A percentile compares a stretch with the other conserved stretches of the same genome.
Conservation (phyloP, 2,888 invertebrate genomes). For the Limnephilus lunatus region DNA sequence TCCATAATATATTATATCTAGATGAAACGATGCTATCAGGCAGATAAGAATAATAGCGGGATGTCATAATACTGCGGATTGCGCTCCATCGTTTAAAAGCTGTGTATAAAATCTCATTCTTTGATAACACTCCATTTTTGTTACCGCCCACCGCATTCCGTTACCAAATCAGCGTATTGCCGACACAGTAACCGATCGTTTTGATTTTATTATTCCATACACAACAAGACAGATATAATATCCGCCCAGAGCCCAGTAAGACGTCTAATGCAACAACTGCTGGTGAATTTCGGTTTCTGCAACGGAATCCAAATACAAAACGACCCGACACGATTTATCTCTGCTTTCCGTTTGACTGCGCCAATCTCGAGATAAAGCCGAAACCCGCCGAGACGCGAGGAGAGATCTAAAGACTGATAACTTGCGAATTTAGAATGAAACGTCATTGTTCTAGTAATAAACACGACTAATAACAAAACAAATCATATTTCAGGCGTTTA, state of each 20-base stretch:
- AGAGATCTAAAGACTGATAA: neutral
- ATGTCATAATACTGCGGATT: neutral
- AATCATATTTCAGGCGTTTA: neutral
- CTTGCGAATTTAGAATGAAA: conserved; percentile 17
- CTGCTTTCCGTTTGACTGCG: conserved; percentile 52
- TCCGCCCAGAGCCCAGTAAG: neutral
- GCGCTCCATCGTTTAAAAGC: neutral
- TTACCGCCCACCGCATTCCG: neutral
- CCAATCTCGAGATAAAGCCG: conserved; percentile 32
- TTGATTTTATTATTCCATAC: neutral
- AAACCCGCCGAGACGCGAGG: neutral
- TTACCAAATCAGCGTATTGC: neutral
- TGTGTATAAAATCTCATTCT: neutral
- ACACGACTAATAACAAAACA: neutral
- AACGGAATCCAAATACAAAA: conserved; percentile 10
- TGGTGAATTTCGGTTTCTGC: conserved; percentile 9
- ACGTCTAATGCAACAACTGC: neutral
- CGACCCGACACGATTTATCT: conserved; percentile 36
- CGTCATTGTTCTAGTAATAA: neutral
- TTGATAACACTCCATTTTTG: neutral
- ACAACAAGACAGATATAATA: neutral
- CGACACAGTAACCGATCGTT: neutral
- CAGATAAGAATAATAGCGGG: neutral
- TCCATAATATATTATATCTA: too few relatives aligned
- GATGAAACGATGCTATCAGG: neutral